Base-by-base conservation (phyloP, 1,140 invertebrate genomes). In the Drosophila albomicans region DNA sequence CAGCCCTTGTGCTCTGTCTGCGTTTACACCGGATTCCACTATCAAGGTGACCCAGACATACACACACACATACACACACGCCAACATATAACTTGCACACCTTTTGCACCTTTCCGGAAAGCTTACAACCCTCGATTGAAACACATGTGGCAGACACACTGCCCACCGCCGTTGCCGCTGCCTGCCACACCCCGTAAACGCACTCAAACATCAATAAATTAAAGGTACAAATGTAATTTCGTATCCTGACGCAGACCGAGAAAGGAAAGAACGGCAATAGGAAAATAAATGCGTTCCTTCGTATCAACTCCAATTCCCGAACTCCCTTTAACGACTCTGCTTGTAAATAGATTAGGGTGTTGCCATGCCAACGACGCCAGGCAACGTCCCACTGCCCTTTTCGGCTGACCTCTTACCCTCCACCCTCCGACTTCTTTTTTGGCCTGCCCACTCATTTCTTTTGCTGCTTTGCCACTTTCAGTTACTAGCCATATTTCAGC, bases 181-280 rank as follows among this genome's bases (percentile, higher is more conserved):
- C 20, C 20, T 38, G 68, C 56, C 76, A 79, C 78, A 71, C 82
- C 82, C 82, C 64, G 63, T 54, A 64, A 89, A 69, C 78, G 79
- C 76, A 79, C 79, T 87, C 76, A 75, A 81, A 89, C 81, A 81
- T 88, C 85, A 89, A 88, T 88, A 88, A 88, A 88, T 88, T 88
- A 89, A 84, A 88, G 85, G 66, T 81, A 89, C 81, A 88, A 88
- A 89, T 89, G 84, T 87, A 88, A 82, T 87, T 88, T 88, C 70
- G 85, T 89, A 61, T 70, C 80, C 85, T 67, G 58, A 67, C 45
- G 61, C 58, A 15, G 56, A 68, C 51, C 11, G 5, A 51, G 7
- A 30, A 68, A 63, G 57, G 61, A 78, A 64, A 25, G 20, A 32
- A 49, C 30, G 38, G 52, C 35, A 66, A 65, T 66, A 62, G 49